Conservation (phyloP, 2,113 vertebrate species). For the Colaptes auratus region DNA sequence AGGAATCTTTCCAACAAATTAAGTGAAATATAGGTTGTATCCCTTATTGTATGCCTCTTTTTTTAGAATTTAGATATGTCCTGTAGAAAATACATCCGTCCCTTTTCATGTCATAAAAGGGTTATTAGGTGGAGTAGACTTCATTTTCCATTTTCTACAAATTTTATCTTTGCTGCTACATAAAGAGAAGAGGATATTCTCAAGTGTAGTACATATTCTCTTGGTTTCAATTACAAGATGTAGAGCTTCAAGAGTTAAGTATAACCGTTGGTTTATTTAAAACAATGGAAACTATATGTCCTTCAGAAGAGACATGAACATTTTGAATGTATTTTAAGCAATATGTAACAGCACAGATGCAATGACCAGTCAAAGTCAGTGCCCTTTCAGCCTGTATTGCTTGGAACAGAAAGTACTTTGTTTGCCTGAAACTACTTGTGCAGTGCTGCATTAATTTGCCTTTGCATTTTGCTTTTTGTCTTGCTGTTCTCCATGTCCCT, state of each 20-base stretch:
- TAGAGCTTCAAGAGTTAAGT: neutral
- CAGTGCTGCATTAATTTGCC: neutral
- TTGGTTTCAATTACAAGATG: neutral
- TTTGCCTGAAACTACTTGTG: neutral
- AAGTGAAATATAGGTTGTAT: neutral
- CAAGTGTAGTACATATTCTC: neutral
- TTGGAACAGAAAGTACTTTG: neutral
- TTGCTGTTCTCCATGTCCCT: neutral
- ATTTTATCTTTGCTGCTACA: neutral
- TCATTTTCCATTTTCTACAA: neutral
- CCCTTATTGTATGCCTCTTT: neutral
- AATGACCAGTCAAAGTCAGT: neutral
- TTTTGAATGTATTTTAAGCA: neutral
- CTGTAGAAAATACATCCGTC: neutral
- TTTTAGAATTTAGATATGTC: neutral
- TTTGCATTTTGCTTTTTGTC: neutral
- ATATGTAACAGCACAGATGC: neutral
- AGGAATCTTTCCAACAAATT: neutral
- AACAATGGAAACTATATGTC: neutral
- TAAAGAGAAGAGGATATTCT: neutral
- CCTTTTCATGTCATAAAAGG: neutral
- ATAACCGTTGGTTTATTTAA: neutral
- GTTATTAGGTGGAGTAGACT: neutral
- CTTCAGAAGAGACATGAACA: neutral
- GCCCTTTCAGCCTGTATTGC: neutral